Percentiles rank a stretch among this genome's conserved stretches.
Conservation (phyloP, 1,140 invertebrate genomes). For the Ptiloglossa arizonensis region DNA sequence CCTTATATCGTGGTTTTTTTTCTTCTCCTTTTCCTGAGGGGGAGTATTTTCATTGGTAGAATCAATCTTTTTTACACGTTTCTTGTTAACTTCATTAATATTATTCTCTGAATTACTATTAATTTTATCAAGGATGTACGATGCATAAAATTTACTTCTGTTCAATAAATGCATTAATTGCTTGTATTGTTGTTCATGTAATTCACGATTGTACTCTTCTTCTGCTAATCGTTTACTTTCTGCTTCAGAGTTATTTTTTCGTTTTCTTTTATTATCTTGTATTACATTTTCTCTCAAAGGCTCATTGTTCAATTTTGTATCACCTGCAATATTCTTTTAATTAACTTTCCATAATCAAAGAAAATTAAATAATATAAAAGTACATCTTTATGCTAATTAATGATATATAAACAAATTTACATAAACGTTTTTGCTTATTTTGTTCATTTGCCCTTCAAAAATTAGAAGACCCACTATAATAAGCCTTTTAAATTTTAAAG, state of each 20-base stretch:
- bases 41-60: conserved; percentile 51
- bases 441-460: neutral
- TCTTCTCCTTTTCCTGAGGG: neutral
- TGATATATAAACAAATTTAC: neutral
- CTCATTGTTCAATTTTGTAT: neutral
- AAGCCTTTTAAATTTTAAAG: neutral
- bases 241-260: neutral
- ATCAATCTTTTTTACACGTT: neutral
- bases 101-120: conserved; percentile 22
- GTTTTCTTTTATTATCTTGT: conserved; percentile 17
- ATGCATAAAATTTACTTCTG: conserved; percentile 78
- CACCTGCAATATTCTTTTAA: neutral
- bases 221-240: conserved; percentile 44
- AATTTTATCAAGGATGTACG: conserved; percentile 76
- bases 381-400: neutral
- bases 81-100: neutral
- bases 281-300: neutral
- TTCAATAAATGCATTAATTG: conserved; percentile 76
- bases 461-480: neutral
- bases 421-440: neutral
- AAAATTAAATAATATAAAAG: neutral
- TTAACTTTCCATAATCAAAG: neutral
- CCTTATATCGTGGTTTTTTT: conserved; percentile 38
- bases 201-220: conserved; percentile 61
- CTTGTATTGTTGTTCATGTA: conserved; percentile 73